Evolutionary conservation across 2,113 vertebrate species (phyloP), one percentile per base, ranked within the genome.

Genomic region (Rostratula benghalensis): DNA sequence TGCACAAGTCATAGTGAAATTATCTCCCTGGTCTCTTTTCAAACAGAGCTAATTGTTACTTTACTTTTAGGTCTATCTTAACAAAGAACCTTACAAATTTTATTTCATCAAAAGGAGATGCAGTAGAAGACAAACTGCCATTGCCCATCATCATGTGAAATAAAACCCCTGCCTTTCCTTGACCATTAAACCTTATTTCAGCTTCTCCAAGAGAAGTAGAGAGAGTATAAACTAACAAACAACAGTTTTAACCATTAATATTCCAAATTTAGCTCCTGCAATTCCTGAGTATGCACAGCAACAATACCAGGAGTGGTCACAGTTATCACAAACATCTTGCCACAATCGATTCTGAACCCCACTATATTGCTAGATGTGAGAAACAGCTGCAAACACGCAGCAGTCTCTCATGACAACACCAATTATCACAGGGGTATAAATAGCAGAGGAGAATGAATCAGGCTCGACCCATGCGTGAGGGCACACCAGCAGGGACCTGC

Each of bases 21-120:
- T 83, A 93, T 60, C 92, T 94, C 81, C 37, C 75, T 76, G 45
- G 73, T 95, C 82, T 93, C 93, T 90, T 94, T 93, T 95, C 94
- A 96, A 93, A 87, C 73, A 81, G n/a, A 86, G 76, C 83, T 95
- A 94, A 96, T 76, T 94, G 89, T 43, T 90, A 51, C 89, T 93
- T 94, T 95, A 91, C 69, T 77, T 92, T 90, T 71, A 78, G 64
- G 65, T 53, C 91, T 86, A 65, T 61, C 50, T 76, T 88, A 94
- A 83, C 75, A 91, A 84, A 65, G 33, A 63, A 63, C 73, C 53
- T 48, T 64, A 81, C 17, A 64, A 43, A 56, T 57, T 90, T 31
- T 48, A 91, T 92, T 94, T 87, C 21, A 74, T 75, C 56, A 61
- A 51, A n/a, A 83, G 69, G 50, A 91, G 25, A 87, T 20, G 28